Evolutionary conservation across 2,888 invertebrate genomes (phyloP), one percentile per base, ranked within the genome.

Genomic region (Tiliacea aurago): DNA sequence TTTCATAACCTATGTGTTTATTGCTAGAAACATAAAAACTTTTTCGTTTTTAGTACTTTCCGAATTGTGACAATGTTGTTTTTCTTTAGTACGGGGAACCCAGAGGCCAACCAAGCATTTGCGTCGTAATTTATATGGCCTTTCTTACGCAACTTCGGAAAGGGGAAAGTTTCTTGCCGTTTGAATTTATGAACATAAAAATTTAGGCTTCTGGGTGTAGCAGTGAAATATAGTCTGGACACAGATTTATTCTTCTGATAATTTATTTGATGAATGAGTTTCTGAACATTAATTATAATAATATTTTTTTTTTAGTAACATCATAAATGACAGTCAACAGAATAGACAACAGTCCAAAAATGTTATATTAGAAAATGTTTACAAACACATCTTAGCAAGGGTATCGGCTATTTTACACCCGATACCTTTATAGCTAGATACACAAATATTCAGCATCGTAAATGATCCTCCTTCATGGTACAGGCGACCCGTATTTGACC

Each of bases 101-200:
- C 77, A 76, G 82, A 87, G 83, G 84, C n/a, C n/a, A 85, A 81
- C 81, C 70, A 85, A 85, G 86, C 88, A 88, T 89, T 90, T 89
- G 80, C 80, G 73, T 72, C 78, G 87, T 92, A 91, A 92, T 93
- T 93, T 93, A 93, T 91, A 90, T 90, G 88, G 89, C 86, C 88
- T 91, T 90, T 88, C 88, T 86, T 87, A 86, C 81, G 83, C 70
- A 86, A 91, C 84, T 90, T 88, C 72, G 83, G 80, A 86, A 90
- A 84, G 87, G 87, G 84, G 84, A 90, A 91, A 90, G 86, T 91
- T 92, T 90, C 78, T 86, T 85, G 81, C 84, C 86, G 84, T 89
- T 90, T 89, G 87, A 90, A 88, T 91, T 90, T 89, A 90, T 86
- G 86, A 88, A 88, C 86, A 90, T 89, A 89, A 84, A 86, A 89